phyloP scores from a whole-genome alignment of 2,888 invertebrate species.

The Orthosia incerta region DNA sequence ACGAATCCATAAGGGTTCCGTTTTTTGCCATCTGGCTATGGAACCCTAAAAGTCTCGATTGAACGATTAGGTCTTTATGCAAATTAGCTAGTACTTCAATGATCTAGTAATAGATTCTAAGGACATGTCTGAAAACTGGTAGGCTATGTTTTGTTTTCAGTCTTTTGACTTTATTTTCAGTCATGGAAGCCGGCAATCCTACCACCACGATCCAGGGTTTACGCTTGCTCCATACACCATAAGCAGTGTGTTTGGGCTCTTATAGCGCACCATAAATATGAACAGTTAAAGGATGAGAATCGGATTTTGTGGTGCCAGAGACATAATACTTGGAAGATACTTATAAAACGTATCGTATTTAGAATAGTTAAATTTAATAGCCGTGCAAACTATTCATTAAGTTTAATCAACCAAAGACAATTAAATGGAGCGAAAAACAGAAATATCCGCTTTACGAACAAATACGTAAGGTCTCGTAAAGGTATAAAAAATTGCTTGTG shows the following conservation, averaged over 20 bases:
- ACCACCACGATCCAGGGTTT: background rate
- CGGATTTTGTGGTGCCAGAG: background rate
- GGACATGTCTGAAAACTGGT: too few relatives aligned
- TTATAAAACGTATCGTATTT: background rate
- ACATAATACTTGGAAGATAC: background rate
- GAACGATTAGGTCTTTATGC: too few relatives aligned
- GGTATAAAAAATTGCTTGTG: background rate
- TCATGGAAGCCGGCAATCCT: too few relatives aligned
- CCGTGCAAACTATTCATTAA: background rate
- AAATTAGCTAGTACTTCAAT: too few relatives aligned
- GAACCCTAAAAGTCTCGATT: too few relatives aligned
- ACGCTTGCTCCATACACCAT: too few relatives aligned
- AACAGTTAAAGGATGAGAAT: background rate
- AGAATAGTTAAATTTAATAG: constrained; percentile 11
- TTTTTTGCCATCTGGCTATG: too few relatives aligned
- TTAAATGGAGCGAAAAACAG: constrained; percentile 19
- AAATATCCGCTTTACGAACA: constrained; percentile 15
- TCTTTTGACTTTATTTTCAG: too few relatives aligned
- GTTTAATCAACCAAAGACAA: constrained; percentile 1
- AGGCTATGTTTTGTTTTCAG: too few relatives aligned
- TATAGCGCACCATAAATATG: background rate
- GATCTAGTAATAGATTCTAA: too few relatives aligned
- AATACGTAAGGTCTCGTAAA: background rate
- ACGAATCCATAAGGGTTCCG: too few relatives aligned
- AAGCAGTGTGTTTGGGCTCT: background rate